Evolutionary conservation across 2,888 invertebrate genomes (phyloP).

Genomic region (Zelleria hepariella): DNA sequence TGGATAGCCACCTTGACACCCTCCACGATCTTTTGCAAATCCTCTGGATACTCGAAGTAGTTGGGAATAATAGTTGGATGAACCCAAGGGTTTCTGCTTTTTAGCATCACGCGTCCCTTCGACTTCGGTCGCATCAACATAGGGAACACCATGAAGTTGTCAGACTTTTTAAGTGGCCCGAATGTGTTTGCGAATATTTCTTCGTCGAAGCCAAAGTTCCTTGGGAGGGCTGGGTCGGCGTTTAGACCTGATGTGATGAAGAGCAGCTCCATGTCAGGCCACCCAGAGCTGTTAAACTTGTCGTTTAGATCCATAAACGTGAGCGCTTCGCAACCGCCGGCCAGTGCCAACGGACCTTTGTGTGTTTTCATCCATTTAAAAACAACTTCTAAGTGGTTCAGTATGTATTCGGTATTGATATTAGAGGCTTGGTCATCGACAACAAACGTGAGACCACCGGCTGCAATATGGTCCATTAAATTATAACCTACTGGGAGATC

Average conservation of each 20-base stretch:
- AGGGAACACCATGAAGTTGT: slow-evolving; percentile 73
- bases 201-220: slow-evolving; percentile 68
- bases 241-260: slow-evolving; percentile 72
- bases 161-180: slow-evolving; percentile 45
- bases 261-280: slow-evolving; percentile 77
- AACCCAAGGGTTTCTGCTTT: slow-evolving; percentile 77
- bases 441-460: slow-evolving; percentile 74
- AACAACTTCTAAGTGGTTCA: slow-evolving; percentile 50
- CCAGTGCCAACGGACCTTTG: slow-evolving; percentile 72
- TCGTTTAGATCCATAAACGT: slow-evolving; percentile 75
- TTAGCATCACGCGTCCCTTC: slow-evolving; percentile 77
- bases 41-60: slow-evolving; percentile 77
- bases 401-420: slow-evolving; percentile 42
- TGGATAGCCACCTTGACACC: slow-evolving; percentile 74
- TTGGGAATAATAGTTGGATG: slow-evolving; percentile 84
- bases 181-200: slow-evolving; percentile 53
- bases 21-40: slow-evolving; percentile 75
- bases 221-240: slow-evolving; percentile 51
- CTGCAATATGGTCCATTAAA: slow-evolving; percentile 79
- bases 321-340: slow-evolving; percentile 78
- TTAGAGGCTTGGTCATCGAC: slow-evolving; percentile 41
- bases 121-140: slow-evolving; percentile 81
- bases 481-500: slow-evolving; percentile 77
- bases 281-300: slow-evolving; percentile 64
- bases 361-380: slow-evolving; percentile 69